Evolutionary conservation across 92 coral and sea anemone genomes (phyloP).

Genomic region (Diadumene lineata): DNA sequence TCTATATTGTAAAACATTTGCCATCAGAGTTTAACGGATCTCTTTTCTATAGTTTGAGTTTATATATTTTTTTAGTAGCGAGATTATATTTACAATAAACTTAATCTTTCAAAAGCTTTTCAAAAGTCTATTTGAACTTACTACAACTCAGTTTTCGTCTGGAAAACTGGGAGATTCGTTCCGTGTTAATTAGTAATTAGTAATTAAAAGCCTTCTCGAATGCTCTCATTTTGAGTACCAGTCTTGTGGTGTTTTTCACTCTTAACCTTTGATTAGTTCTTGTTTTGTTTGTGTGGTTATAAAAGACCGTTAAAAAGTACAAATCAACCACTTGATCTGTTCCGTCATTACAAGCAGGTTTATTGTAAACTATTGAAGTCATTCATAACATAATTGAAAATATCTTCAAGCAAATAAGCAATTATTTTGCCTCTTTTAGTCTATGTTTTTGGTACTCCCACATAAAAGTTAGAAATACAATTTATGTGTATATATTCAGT

Average conservation of each 20-base stretch:
- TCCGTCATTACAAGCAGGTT: background rate
- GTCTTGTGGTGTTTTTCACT: background rate
- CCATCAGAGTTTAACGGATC: too few species aligned
- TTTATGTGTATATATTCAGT: too few species aligned
- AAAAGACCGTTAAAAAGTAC: background rate
- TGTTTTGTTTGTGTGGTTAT: background rate
- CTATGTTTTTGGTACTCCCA: background rate
- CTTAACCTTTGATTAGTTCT: background rate
- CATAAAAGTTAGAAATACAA: background rate
- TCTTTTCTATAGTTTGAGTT: too few species aligned
- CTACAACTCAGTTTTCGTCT: too few species aligned
- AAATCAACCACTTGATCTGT: slow-evolving; percentile 9
- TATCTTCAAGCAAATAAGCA: background rate
- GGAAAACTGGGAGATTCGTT: too few species aligned
- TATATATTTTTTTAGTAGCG: too few species aligned
- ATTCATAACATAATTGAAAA: background rate
- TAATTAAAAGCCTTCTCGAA: background rate
- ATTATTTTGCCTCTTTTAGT: background rate
- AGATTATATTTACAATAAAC: too few species aligned
- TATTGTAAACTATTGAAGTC: background rate
- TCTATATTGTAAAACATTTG: too few species aligned
- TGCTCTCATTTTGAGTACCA: background rate
- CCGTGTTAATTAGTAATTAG: background rate
- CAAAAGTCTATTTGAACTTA: too few species aligned
- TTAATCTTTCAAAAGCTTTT: too few species aligned